phyloP scores from a whole-genome alignment of 2,888 invertebrate genomes.

The Octonoba sinensis region DNA sequence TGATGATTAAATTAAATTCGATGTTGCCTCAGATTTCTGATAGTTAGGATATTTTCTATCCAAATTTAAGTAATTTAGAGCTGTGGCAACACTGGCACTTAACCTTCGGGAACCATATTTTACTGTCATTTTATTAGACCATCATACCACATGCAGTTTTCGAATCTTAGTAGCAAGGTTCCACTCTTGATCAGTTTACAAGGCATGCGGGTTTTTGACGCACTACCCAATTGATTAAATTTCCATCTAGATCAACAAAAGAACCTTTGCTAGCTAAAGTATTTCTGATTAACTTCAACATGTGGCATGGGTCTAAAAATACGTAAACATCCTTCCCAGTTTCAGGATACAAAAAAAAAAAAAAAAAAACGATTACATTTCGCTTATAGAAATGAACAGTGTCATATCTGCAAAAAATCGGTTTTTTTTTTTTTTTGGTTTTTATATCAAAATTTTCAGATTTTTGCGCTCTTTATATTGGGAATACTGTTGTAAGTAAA shows the following conservation, averaged over 20 bases:
- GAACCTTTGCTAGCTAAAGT: background rate
- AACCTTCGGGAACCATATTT: background rate
- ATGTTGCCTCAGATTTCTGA: background rate
- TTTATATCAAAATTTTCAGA: too few species aligned
- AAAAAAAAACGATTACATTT: too few species aligned
- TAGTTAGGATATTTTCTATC: too few species aligned
- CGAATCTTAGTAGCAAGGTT: background rate
- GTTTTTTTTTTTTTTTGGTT: too few species aligned
- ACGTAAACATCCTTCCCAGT: conserved; percentile 8
- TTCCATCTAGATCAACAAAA: conserved; percentile 1
- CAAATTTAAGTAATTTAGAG: background rate
- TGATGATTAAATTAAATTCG: conserved; percentile 4
- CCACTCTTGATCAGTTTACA: background rate
- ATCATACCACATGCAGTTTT: background rate
- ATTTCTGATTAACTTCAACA: conserved; percentile 6
- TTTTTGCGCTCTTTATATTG: too few species aligned
- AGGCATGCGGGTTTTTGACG: background rate
- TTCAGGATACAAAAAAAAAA: background rate
- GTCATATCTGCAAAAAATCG: too few species aligned
- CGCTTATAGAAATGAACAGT: too few species aligned
- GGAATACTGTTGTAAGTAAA: too few species aligned
- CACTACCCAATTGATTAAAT: conserved; percentile 10
- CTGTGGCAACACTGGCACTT: conserved; percentile 14
- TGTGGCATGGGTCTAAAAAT: conserved; percentile 10
- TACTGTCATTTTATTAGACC: conserved; percentile 10